Conservation (phyloP, 2,113 vertebrate species). For the Leptobrachium leishanense region DNA sequence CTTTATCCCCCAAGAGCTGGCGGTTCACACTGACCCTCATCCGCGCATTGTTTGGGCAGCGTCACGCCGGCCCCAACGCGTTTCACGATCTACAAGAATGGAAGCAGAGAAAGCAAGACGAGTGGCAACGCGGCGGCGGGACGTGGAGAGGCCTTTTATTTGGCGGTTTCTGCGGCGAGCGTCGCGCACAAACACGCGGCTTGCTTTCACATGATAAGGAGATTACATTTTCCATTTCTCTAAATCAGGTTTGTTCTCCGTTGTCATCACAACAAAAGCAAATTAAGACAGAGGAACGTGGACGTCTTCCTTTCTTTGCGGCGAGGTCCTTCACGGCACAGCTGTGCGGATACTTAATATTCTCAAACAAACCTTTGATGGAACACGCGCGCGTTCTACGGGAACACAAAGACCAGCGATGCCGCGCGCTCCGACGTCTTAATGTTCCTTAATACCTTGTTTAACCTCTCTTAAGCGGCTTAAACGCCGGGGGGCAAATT, state of each 20-base stretch:
- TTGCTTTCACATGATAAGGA: conserved; percentile 81
- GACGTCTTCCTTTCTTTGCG: conserved; percentile 61
- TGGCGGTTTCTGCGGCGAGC: conserved; percentile 62
- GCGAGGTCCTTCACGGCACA: conserved; percentile 65
- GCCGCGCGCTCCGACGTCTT: conserved; percentile 77
- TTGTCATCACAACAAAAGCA: conserved; percentile 73
- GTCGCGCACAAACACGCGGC: conserved; percentile 73
- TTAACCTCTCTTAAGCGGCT: conserved; percentile 84
- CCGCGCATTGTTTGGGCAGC: conserved; percentile 19
- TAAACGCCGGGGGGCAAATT: conserved; percentile 73
- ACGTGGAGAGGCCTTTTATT: conserved; percentile 47
- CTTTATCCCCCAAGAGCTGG: conserved; percentile 51
- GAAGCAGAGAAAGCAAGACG: conserved; percentile 36
- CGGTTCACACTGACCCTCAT: conserved; percentile 51
- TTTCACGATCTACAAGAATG: conserved; percentile 30
- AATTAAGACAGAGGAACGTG: conserved; percentile 66
- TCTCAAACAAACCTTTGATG: conserved; percentile 70
- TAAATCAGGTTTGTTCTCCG: conserved; percentile 66
- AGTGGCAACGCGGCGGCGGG: conserved; percentile 26
- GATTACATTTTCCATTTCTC: conserved; percentile 78
- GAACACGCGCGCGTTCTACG: conserved; percentile 67
- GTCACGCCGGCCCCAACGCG: not conserved
- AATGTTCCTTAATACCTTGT: conserved; percentile 79
- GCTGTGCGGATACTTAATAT: conserved; percentile 68
- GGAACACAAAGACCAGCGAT: conserved; percentile 61